phyloP scores from a whole-genome alignment of 2,797 vertebrate species.

The Sebastes cheni region DNA sequence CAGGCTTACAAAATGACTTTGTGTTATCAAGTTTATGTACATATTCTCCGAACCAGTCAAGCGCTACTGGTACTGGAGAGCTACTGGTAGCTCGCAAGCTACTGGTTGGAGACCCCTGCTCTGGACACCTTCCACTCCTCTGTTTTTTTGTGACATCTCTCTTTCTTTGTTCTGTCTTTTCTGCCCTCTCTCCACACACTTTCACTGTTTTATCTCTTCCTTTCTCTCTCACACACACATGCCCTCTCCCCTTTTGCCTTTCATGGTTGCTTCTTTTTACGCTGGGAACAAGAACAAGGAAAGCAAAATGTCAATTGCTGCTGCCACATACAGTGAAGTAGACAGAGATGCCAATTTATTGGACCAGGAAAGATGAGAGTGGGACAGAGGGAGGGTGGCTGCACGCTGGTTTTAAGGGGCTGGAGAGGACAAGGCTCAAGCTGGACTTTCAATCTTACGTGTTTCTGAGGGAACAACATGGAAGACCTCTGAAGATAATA shows the following conservation, averaged over 20 bases:
- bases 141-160: constrained; percentile 8
- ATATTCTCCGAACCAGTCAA: too few species aligned
- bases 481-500: constrained; percentile 27
- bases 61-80: too few species aligned
- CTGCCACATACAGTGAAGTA: not conserved
- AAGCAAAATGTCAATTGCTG: constrained; percentile 32
- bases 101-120: not conserved
- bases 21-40: too few species aligned
- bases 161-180: not conserved
- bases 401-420: constrained; percentile 41
- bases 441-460: constrained; percentile 11
- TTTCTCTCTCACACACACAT: not conserved
- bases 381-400: not conserved
- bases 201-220: not conserved
- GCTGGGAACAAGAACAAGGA: constrained; percentile 17
- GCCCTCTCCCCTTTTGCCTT: constrained; percentile 15
- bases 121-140: constrained; percentile 18
- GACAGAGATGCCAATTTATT: constrained; percentile 35
- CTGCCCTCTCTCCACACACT: not conserved
- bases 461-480: constrained; percentile 44
- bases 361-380: constrained; percentile 20
- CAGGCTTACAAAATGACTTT: too few species aligned
- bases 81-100: too few species aligned
- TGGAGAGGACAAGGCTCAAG: constrained; percentile 19
- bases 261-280: constrained; percentile 3